Conservation (phyloP, 2,888 invertebrate species). For the Sturmia bella region DNA sequence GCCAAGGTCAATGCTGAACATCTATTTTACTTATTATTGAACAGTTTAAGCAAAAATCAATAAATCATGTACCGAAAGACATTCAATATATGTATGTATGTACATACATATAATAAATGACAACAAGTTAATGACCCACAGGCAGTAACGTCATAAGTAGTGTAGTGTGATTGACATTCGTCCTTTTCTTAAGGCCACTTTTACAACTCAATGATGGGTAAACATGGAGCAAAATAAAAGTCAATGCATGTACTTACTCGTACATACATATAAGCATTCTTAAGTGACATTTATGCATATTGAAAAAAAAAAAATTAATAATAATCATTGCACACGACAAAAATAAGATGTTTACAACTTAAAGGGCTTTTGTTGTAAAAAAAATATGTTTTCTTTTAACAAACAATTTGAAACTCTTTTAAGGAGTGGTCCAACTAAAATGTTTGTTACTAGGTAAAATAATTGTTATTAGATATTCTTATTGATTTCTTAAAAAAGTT, state of each 20-base stretch:
- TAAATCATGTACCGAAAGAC: background rate
- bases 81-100: background rate
- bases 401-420: no score
- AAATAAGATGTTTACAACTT: no score
- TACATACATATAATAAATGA: background rate
- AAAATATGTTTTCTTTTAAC: no score
- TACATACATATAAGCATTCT: no score
- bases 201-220: background rate
- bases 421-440: no score
- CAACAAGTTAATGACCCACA: slow-evolving; percentile 5
- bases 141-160: background rate
- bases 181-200: background rate
- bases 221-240: background rate
- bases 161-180: background rate
- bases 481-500: no score
- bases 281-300: background rate
- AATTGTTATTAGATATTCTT: no score
- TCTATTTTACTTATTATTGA: slow-evolving; percentile 3
- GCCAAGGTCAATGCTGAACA: slow-evolving; percentile 51
- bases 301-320: no score
- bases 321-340: no score
- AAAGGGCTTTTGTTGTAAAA: no score
- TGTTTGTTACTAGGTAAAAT: no score
- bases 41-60: slow-evolving; percentile 6
- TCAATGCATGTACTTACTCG: no score